Base-by-base conservation (phyloP, 2,888 invertebrate genomes). In the Dynastes tityus region DNA sequence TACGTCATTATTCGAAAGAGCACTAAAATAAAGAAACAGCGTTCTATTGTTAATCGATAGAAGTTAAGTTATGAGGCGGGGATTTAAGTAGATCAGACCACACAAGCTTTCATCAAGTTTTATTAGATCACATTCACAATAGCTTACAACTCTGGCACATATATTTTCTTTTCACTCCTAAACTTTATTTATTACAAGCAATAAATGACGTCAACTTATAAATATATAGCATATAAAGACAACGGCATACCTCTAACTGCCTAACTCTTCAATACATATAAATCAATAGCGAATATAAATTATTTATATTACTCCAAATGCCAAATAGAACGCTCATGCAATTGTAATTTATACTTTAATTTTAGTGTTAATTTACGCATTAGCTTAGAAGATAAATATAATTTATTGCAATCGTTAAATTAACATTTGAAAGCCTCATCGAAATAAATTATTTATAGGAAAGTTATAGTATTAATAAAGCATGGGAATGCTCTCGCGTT, bases 341-440 rank as follows among this genome's bases (percentile, higher is more conserved):
- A 16, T 11, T 9, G 9, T 67, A 67, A 67, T 67, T 67, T 61
- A 61, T 29, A 22, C 22, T 27, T 61, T 67, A 67, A 45, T 45
- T 67, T 67, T n/a, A 37, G 22, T 67, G 45, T 67, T 67, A 67
- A 67, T 45, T 16, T 67, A 45, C 45, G 9, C 16, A 40, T 40
- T 67, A 67, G 40, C 16, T 40, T 40, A 22, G 2, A 16, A 37
- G 45, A 67, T 67, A 67, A 67, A 67, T 2, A 45, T n/a, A 67
- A 67, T 67, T 45, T 67, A 67, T 40, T n/a, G 22, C n/a, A 67
- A 45, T 67, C 45, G 40, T 22, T 45, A 22, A 45, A 45, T 67
- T 67, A 45, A n/a, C 11, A 11, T 8, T 37, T 37, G 37, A 37
- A 6, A 37, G 37, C 37, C 37, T 37, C 37, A 32, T 3, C 32